Evolutionary conservation across 2,888 invertebrate species (phyloP).

Genomic region (Shargacucullia verbasci): DNA sequence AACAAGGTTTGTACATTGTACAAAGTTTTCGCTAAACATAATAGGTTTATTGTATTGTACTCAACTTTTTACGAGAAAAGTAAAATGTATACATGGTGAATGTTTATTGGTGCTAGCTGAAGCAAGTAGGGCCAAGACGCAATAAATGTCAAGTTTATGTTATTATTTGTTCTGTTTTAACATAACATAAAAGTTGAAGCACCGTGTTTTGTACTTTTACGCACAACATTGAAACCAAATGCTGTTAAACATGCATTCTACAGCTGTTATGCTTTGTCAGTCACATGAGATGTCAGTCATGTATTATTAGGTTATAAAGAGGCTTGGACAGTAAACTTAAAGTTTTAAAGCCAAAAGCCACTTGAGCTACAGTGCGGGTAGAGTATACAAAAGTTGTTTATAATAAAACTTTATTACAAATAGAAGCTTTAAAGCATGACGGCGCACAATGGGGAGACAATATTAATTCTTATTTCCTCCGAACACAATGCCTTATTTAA

Average conservation of each 20-base stretch:
- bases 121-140: constrained; percentile 17
- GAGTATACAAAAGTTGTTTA: constrained; percentile 39
- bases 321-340: constrained; percentile 23
- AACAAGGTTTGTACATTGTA: neutral
- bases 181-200: constrained; percentile 32
- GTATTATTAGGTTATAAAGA: constrained; percentile 9
- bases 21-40: neutral
- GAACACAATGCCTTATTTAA: constrained; percentile 52
- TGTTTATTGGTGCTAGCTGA: constrained; percentile 21
- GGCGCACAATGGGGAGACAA: constrained; percentile 42
- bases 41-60: constrained; percentile 12
- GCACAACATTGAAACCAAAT: constrained; percentile 16
- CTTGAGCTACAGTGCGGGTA: constrained; percentile 29
- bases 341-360: constrained; percentile 23
- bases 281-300: constrained; percentile 11
- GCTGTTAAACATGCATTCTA: constrained; percentile 12
- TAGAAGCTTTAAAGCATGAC: constrained; percentile 34
- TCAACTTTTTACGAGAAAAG: constrained; percentile 9
- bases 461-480: constrained; percentile 50
- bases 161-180: constrained; percentile 37
- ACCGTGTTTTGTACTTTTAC: constrained; percentile 24
- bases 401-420: constrained; percentile 46
- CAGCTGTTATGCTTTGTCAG: constrained; percentile 16
- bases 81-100: constrained; percentile 16
- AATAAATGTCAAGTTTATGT: constrained; percentile 44